Evolutionary conservation across 2,888 invertebrate genomes (phyloP).

Genomic region (Nephrotoma appendiculata): DNA sequence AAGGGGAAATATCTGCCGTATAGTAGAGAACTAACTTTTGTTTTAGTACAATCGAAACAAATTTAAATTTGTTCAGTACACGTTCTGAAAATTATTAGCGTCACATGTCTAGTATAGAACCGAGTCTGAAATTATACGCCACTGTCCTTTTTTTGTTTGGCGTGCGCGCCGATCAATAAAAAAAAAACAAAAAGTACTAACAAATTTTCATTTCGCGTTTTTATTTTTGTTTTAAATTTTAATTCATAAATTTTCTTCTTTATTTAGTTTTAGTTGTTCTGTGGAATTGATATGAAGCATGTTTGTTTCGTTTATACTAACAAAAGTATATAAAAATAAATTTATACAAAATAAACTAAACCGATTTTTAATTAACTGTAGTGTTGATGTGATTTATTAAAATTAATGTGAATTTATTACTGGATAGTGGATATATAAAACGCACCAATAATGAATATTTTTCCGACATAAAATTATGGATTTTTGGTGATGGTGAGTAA

Average conservation of each 20-base stretch:
- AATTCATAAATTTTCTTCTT: background rate
- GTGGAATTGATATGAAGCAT: background rate
- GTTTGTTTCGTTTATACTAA: background rate
- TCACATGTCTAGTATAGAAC: too few species aligned
- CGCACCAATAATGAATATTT: background rate
- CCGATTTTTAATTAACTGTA: background rate
- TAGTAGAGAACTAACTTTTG: too few species aligned
- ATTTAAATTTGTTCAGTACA: too few species aligned
- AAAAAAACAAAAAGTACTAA: background rate
- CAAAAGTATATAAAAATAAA: background rate
- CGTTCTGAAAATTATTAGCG: too few species aligned
- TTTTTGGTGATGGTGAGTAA: background rate
- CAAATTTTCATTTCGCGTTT: background rate
- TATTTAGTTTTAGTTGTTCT: background rate
- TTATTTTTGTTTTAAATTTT: background rate
- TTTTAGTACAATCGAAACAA: too few species aligned
- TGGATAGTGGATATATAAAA: too few species aligned
- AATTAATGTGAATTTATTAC: background rate
- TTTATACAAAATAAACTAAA: background rate
- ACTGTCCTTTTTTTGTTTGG: too few species aligned
- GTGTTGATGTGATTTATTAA: background rate
- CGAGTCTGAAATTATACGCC: too few species aligned
- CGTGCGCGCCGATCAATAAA: too few species aligned
- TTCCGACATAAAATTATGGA: background rate
- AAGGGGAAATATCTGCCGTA: too few species aligned